Base-by-base conservation (phyloP, 2,888 invertebrate species). In the Sminthurinus aureus region DNA sequence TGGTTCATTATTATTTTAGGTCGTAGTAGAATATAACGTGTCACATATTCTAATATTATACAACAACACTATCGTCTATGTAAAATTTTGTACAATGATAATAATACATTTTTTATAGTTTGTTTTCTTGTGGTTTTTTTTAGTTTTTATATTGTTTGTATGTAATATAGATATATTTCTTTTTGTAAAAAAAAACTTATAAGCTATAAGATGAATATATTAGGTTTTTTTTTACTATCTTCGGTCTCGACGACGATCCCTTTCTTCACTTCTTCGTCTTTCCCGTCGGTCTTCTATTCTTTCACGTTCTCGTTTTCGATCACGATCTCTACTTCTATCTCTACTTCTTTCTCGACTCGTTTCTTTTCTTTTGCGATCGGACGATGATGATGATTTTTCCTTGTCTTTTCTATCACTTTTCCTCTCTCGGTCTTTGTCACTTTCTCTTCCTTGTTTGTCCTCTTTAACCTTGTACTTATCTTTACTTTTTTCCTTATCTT, bases 401-500 rank as follows among this genome's bases (percentile, higher is more conserved):
- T 38, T n/a, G 6, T 77, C 22, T 20, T 15, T n/a, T 77, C 66
- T 64, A 20, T 74, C 80, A 15, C 58, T 81, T 67, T 84, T 76
- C 51, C 38, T 79, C 12, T 24, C 51, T 52, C 22, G 11, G 38
- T 74, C 73, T 11, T 51, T n/a, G 51, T 71, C 22, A 15, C 73
- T 22, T n/a, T 71, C 76, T 18, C n/a, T 69, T 18, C 79, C 75
- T 38, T 22, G 18, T 82, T 77, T 82, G 8, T 26, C 18, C 18
- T 77, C 76, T 78, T 58, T 24, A 58, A 69, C 64, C 26, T 52
- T 84, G 0, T 79, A 75, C 24, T 83, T 82, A 13, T 85, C 84
- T 22, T 52, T 84, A 0, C 74, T 75, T 22, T 83, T 82, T 13
- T 85, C 84, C 20, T 83, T 85, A 6, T 83, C 81, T 58, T 85